Evolutionary conservation across 2,113 vertebrate species (phyloP).

Genomic region (Heloderma charlesbogerti): DNA sequence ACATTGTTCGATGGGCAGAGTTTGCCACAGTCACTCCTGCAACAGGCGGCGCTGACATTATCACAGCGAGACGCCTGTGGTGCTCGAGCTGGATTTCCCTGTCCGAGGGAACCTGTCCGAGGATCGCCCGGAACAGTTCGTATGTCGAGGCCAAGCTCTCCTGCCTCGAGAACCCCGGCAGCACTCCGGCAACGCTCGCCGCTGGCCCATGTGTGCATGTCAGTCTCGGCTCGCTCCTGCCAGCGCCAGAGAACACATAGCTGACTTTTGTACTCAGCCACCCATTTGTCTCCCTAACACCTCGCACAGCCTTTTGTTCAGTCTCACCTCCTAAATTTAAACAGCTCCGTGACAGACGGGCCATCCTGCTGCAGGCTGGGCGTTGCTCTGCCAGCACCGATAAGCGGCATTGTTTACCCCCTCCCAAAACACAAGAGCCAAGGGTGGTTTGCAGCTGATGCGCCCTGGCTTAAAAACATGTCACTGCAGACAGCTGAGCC

Average conservation of each 20-base stretch:
- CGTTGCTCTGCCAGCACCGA: too few species aligned
- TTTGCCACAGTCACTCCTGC: neutral
- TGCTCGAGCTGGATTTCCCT: neutral
- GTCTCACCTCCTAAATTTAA: neutral
- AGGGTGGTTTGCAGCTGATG: too few species aligned
- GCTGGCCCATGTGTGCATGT: conserved; percentile 60
- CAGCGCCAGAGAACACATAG: conserved; percentile 47
- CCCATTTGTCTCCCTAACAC: conserved; percentile 42
- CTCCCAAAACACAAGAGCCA: neutral
- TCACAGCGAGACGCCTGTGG: neutral
- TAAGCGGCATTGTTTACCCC: rapidly evolving
- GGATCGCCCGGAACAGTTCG: neutral
- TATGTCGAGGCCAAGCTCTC: too few species aligned
- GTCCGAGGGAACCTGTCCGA: neutral
- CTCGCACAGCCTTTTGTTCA: conserved; percentile 54
- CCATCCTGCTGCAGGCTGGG: neutral
- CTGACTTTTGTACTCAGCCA: conserved; percentile 39
- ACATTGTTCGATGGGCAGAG: too few species aligned
- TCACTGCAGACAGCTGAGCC: neutral
- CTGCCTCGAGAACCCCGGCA: neutral
- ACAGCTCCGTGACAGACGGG: neutral
- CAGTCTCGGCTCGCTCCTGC: conserved; percentile 40
- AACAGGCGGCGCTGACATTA: rapidly evolving
- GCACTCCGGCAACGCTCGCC: rapidly evolving
- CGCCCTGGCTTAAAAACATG: too few species aligned